Evolutionary conservation across 2,113 vertebrate genomes (phyloP), one percentile per base, ranked within the genome.

Genomic region (Pantherophis guttatus): DNA sequence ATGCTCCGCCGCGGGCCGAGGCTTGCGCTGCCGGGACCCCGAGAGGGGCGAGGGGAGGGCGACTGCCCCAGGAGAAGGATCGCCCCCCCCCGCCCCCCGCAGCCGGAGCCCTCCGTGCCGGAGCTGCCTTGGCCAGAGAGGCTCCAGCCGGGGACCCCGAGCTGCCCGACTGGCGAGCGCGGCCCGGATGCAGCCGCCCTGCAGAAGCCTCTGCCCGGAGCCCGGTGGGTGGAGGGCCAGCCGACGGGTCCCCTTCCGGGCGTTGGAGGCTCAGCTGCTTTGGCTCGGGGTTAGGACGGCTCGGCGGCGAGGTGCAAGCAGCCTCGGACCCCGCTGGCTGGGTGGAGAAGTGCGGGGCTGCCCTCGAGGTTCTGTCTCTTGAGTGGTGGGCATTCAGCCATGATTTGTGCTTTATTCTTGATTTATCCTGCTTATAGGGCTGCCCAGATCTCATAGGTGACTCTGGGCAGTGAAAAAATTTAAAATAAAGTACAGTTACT

Each of bases 121-220:
- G 98, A 97, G 94, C 98, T 97, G 0, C 98, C 98, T 2, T 98
- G 24, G 94, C 97, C 8, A 70, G 29, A 70, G 62, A n/a, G 62
- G 29, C 65, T 70, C 29, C 29, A 12, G 29, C 65, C 29, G 12
- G 29, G 13, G 65, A 15, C 29, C 10, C 29, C 29, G n/a, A n/a
- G 12, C 29, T 70, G 29, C 29, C 62, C 62, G 10, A 29, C 10
- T 65, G 21, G 23, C 2, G 58, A 62, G 59, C 24, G 24, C 24
- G 24, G 59, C 0, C 59, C 24, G 23, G 59, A 26, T 62, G 59
- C 59, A 65, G 26, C 59, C 59, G 59, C 59, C 11, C 10, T 12
- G 59, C 62, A 65, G 62, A 29, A 65, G 62, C 62, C 26, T 3
- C 62, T 48, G 44, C 58, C 24, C 26, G 23, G 58, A 1, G 59